A percentile compares a stretch with the other conserved stretches of the same genome.
Evolutionary conservation across 2,888 invertebrate species (phyloP).

Genomic region (Diabrotica balteata): DNA sequence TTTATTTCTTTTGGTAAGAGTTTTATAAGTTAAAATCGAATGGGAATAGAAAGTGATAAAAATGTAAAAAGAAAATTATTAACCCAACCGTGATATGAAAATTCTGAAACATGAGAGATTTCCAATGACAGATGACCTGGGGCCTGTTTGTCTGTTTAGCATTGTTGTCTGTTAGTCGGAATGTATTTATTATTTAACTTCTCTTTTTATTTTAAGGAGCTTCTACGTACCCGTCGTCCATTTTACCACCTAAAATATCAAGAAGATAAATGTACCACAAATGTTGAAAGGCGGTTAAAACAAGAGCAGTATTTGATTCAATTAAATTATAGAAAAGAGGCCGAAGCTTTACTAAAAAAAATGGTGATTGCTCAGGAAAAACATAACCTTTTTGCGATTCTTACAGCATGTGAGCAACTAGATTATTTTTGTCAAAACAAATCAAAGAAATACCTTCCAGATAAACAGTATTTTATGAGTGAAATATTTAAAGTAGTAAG

Average conservation of each 20-base stretch:
- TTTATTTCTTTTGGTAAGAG: too few species aligned
- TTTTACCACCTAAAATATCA: slow-evolving; percentile 60
- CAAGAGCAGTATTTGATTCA: slow-evolving; percentile 52
- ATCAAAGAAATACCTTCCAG: slow-evolving; percentile 56
- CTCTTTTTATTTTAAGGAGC: slow-evolving; percentile 46
- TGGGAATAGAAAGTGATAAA: too few species aligned
- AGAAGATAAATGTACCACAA: slow-evolving; percentile 52
- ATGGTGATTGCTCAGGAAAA: slow-evolving; percentile 51
- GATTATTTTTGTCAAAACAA: slow-evolving; percentile 59
- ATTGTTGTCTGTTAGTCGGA: too few species aligned
- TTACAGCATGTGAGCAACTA: slow-evolving; percentile 56
- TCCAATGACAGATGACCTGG: too few species aligned
- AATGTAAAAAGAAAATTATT: too few species aligned
- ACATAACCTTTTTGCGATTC: slow-evolving; percentile 36
- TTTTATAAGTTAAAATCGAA: too few species aligned
- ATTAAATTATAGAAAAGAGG: slow-evolving; percentile 53
- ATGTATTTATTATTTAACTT: too few species aligned
- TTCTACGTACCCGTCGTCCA: slow-evolving; percentile 59
- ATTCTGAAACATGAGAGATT: too few species aligned
- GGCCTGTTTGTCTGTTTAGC: too few species aligned
- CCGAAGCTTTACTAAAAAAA: slow-evolving; percentile 53
- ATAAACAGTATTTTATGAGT: slow-evolving; percentile 55
- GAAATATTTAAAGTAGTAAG: slow-evolving; percentile 58
- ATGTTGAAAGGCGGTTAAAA: slow-evolving; percentile 49
- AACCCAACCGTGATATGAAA: too few species aligned